Evolutionary conservation across 2,797 vertebrate genomes (phyloP).

Genomic region (Argya squamiceps): DNA sequence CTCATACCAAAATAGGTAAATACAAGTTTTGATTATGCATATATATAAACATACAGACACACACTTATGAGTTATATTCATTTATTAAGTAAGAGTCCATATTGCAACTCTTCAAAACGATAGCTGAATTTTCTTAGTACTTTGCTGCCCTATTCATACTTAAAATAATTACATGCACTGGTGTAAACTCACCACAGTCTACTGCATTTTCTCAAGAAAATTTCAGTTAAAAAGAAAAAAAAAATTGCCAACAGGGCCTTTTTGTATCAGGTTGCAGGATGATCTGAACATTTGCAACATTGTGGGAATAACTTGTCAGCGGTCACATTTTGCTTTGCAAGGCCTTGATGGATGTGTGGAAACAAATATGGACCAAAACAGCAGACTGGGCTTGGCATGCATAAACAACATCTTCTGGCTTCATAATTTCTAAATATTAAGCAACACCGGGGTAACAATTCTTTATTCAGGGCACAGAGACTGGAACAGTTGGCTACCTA

Average conservation of each 20-base stretch:
- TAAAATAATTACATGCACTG: neutral
- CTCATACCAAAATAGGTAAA: rapidly evolving
- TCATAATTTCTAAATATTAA: neutral
- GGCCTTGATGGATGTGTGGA: neutral
- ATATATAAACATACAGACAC: neutral
- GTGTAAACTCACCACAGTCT: neutral
- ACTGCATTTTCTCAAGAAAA: neutral
- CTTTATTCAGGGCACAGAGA: neutral
- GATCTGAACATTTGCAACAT: neutral
- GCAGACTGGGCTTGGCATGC: neutral
- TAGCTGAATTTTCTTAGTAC: neutral
- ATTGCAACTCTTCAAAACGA: neutral
- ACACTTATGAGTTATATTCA: neutral
- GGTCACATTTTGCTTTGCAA: neutral
- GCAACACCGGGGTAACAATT: neutral
- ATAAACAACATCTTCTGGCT: neutral
- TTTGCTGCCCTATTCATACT: neutral
- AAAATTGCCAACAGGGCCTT: neutral
- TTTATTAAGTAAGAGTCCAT: neutral
- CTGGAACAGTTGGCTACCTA: neutral
- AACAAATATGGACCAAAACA: neutral
- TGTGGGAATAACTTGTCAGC: neutral
- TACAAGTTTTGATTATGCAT: neutral
- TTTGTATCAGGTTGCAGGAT: neutral
- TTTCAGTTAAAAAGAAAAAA: neutral